phyloP scores from a whole-genome alignment of 2,113 vertebrate species.

The Lota lota region DNA sequence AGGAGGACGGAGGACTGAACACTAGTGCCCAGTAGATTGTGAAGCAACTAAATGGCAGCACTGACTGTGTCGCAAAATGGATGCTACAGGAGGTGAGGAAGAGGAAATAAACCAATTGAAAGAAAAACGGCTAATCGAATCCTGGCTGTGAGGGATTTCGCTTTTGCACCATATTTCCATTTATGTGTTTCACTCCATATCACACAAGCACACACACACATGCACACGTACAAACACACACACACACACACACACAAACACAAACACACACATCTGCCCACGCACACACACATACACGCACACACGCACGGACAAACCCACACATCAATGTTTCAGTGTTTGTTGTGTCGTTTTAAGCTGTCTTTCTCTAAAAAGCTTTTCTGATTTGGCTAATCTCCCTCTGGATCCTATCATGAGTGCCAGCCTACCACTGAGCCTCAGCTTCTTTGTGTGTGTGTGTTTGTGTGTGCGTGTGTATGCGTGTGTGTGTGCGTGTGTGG shows the following conservation, averaged over 20 bases:
- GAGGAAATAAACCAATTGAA: neutral
- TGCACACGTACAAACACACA: too few relatives aligned
- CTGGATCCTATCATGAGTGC: constrained; percentile 49
- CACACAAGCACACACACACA: constrained; percentile 10
- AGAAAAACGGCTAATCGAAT: constrained; percentile 12
- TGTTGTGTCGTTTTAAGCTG: constrained; percentile 50
- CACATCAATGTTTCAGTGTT: constrained; percentile 5
- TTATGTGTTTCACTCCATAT: constrained; percentile 2
- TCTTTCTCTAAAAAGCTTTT: constrained; percentile 53
- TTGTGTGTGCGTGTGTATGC: too few relatives aligned
- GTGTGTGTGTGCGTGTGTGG: constrained; percentile 3
- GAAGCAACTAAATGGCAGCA: constrained; percentile 3
- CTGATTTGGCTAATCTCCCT: constrained; percentile 66
- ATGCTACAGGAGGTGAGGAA: constrained; percentile 13
- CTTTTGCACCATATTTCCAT: constrained; percentile 7
- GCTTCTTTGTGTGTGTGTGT: too few relatives aligned
- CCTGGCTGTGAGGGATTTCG: constrained; percentile 15
- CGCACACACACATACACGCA: constrained; percentile 1
- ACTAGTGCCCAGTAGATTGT: neutral
- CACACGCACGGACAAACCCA: neutral
- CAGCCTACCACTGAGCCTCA: constrained; percentile 45
- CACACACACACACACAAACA: too few relatives aligned
- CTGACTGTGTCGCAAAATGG: constrained; percentile 2
- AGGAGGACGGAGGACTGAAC: neutral
- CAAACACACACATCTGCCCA: neutral